Base-by-base conservation (phyloP, 2,888 invertebrate species). In the Thecophora atra region DNA sequence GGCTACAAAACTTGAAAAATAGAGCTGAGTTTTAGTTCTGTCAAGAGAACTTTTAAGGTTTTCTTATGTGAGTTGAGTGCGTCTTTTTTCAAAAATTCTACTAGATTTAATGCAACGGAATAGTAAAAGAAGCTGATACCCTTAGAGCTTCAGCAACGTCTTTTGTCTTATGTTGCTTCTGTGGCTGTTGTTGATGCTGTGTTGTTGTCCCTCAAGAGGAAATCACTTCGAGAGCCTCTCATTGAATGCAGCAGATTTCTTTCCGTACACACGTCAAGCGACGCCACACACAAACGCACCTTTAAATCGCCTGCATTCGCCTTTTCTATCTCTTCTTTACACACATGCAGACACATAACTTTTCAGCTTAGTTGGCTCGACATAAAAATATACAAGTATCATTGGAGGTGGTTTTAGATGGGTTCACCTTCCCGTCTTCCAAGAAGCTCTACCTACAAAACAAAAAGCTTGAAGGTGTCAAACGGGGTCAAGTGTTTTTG, bases 401-500 rank as follows among this genome's bases (percentile, higher is more conserved):
- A n/a, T n/a, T 47, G 4, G 11, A 5, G 47, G 15, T 11, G 13
- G 47, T 5, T 5, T 17, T n/a, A 17, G 47, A 2, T 47, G 47
- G 47, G 15, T 15, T 11, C 6, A 17, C 5, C 17, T n/a, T 17
- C 17, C 47, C 47, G 47, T n/a, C 54, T 3, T 21, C 54, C 11
- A 2, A 37, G 37, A 8, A 11, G 37, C 37, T 37, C 7, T 47
- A n/a, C 17, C 47, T 1, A 15, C 58, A 58, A 54, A 58, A 58
- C 58, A 58, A 67, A 30, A 67, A 24, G 67, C 54, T 30, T 37
- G 51, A 63, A 52, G 54, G 44, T 67, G 70, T 73, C 73, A 73
- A 73, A 70, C 47, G 66, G 62, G 73, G 73, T 73, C 73, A 73
- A 73, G 62, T 66, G 44, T 8, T 54, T 4, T 54, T 21, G 65